Percentiles rank a stretch among this genome's conserved stretches.
phyloP scores from a whole-genome alignment of 2,888 invertebrate genomes.

The Meghimatium bilineatum region DNA sequence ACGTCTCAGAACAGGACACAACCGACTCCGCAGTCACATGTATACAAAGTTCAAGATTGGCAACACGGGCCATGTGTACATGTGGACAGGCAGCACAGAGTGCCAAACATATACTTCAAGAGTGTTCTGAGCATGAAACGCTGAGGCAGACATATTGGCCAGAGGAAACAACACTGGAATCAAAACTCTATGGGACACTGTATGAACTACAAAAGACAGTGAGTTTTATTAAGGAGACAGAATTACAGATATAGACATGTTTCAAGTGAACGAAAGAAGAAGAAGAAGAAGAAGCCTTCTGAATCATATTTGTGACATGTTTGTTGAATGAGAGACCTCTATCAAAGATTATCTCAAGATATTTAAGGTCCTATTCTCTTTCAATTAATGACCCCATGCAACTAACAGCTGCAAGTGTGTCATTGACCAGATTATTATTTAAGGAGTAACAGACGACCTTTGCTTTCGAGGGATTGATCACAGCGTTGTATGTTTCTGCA shows the following conservation, averaged over 20 bases:
- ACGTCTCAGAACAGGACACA: not conserved
- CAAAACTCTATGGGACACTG: not conserved
- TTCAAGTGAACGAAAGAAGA: not conserved
- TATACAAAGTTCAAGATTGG: constrained; percentile 1
- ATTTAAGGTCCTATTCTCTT: no score
- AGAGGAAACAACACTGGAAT: not conserved
- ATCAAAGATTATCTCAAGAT: no score
- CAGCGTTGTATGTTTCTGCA: no score
- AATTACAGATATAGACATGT: not conserved
- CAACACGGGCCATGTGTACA: not conserved
- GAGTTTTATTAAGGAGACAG: not conserved
- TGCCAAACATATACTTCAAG: not conserved
- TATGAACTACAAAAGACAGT: not conserved
- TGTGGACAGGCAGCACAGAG: not conserved
- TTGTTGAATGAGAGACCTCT: no score
- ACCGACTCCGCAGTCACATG: not conserved
- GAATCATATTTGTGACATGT: no score
- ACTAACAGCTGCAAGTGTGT: no score
- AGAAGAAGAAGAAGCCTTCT: no score
- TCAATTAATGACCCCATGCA: no score
- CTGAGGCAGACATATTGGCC: not conserved
- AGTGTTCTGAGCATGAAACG: not conserved
- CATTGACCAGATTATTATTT: no score
- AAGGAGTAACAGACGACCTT: no score
- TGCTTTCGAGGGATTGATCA: no score